A percentile compares a stretch with the other conserved stretches of the same genome.
Evolutionary conservation across 2,797 vertebrate genomes (phyloP).

Genomic region (Numenius phaeopus): DNA sequence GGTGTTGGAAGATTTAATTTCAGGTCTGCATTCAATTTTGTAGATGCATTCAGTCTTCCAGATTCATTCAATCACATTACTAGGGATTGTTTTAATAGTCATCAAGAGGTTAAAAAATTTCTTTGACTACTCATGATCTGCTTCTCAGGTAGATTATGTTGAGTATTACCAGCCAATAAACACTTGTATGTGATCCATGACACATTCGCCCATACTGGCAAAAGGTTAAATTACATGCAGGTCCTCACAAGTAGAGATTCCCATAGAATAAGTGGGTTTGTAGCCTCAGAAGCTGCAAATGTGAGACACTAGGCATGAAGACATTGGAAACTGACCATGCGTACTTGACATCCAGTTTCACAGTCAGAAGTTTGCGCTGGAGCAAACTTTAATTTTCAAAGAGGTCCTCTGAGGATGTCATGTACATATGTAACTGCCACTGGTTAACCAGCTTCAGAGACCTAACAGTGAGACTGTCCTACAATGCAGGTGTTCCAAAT

Average conservation of each 20-base stretch:
- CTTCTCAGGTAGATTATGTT: background rate
- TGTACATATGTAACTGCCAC: background rate
- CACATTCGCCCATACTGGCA: background rate
- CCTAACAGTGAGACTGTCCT: background rate
- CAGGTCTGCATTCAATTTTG: background rate
- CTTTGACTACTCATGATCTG: background rate
- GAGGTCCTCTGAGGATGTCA: background rate
- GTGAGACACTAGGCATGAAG: background rate
- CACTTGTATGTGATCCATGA: background rate
- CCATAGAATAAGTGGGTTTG: background rate
- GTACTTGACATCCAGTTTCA: background rate
- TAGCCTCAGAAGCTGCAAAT: background rate
- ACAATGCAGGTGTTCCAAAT: background rate
- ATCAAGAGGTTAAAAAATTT: background rate
- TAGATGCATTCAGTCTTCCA: background rate
- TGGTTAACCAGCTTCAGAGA: background rate
- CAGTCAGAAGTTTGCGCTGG: background rate
- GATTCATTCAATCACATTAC: background rate
- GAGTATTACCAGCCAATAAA: background rate
- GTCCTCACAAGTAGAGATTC: background rate
- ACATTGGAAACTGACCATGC: background rate
- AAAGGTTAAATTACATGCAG: background rate
- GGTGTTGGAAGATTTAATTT: background rate
- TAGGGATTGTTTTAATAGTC: background rate
- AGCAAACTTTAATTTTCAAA: background rate